Conservation (phyloP, 2,113 vertebrate species). For the Riparia riparia region DNA sequence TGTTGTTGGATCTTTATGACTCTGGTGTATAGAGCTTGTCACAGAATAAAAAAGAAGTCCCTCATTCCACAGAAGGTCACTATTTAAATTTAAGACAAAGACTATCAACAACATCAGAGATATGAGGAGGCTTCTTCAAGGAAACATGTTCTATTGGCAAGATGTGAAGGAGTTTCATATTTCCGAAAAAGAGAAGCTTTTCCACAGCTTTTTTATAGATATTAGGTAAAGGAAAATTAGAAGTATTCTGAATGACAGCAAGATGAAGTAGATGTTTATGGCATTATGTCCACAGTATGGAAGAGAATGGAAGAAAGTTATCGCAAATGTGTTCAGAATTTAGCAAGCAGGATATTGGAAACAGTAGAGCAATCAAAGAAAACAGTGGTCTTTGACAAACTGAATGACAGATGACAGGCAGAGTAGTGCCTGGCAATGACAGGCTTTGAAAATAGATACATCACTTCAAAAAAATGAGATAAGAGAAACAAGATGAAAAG, state of each 20-base stretch:
- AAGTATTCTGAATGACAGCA: neutral
- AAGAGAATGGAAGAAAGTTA: neutral
- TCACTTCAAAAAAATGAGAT: neutral
- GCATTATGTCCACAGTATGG: neutral
- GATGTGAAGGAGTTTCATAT: neutral
- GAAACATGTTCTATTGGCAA: neutral
- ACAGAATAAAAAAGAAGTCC: neutral
- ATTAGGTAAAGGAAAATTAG: neutral
- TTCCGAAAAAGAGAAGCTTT: neutral
- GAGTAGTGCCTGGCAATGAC: neutral
- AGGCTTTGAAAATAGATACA: neutral
- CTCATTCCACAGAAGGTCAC: neutral
- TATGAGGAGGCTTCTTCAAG: neutral
- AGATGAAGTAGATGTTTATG: neutral
- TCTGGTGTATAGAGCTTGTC: neutral
- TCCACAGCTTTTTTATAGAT: neutral
- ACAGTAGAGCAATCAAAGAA: neutral
- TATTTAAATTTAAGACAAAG: neutral
- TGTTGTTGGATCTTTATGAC: neutral
- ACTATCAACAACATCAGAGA: neutral
- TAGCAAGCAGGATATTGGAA: neutral
- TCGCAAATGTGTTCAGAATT: neutral
- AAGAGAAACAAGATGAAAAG: neutral
- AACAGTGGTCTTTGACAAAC: neutral
- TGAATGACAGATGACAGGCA: neutral